A percentile compares a stretch with the other conserved stretches of the same genome.
Conservation (phyloP, 2,888 invertebrate genomes). For the Carpatolechia fugitivella region DNA sequence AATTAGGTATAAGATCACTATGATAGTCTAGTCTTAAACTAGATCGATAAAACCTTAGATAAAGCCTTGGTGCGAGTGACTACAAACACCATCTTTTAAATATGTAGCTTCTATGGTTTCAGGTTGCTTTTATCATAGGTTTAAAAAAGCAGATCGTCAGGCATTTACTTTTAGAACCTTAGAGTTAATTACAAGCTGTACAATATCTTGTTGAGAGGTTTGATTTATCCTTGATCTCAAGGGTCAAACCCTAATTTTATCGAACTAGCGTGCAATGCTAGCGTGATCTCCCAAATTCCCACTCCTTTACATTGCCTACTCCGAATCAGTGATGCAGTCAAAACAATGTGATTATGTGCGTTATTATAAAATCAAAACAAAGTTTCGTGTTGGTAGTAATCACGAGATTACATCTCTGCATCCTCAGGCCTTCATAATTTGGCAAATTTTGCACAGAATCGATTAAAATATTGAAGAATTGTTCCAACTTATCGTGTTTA, state of each 20-base stretch:
- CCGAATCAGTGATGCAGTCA: background rate
- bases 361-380: constrained; percentile 13
- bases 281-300: constrained; percentile 2
- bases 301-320: background rate
- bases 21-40: no score
- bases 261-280: constrained; percentile 2
- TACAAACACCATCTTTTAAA: no score
- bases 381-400: constrained; percentile 20
- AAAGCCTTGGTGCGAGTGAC: no score
- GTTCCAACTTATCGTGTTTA: no score
- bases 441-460: background rate
- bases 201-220: background rate
- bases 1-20: no score
- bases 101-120: no score
- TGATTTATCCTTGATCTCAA: no score
- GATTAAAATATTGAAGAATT: background rate
- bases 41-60: no score
- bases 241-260: background rate
- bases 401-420: constrained; percentile 15
- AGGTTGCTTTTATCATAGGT: no score
- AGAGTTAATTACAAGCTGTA: no score
- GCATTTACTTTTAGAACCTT: no score
- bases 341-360: constrained; percentile 8
- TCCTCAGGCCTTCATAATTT: background rate
- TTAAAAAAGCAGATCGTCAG: no score